These are phyloP conservation scores for Thecophora atra DNA, from an alignment of 2,888 invertebrate genomes.

Conservation along the genomic window DNA sequence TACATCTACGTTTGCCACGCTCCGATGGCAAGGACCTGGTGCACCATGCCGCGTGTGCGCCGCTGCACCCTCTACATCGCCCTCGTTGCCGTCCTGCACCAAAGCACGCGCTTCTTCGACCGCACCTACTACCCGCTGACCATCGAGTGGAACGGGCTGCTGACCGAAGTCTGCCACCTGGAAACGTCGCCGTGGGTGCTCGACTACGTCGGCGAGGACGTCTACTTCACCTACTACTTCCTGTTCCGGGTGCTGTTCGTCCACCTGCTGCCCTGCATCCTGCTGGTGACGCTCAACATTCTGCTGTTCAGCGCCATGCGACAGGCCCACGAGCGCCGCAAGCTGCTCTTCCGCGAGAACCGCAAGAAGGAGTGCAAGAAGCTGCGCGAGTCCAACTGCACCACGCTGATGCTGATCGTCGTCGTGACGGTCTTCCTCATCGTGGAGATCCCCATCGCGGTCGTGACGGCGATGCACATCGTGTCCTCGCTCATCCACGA, in stretches of 20 bases:
- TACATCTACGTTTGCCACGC: slow-evolving; percentile 97
- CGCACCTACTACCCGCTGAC: slow-evolving; percentile 70
- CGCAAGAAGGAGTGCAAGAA: slow-evolving; percentile 82
- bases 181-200: slow-evolving; percentile 77
- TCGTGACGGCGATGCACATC: slow-evolving; percentile 84
- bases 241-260: slow-evolving; percentile 90
- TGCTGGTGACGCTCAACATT: slow-evolving; percentile 87
- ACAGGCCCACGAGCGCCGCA: slow-evolving; percentile 81
- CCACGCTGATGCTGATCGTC: slow-evolving; percentile 87
- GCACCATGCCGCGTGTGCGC: slow-evolving; percentile 76
- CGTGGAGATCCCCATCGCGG: slow-evolving; percentile 85
- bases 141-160: slow-evolving; percentile 75
- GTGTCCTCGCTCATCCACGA: slow-evolving; percentile 78
- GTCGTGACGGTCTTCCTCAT: slow-evolving; percentile 85
- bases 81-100: slow-evolving; percentile 81
- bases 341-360: slow-evolving; percentile 80
- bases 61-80: slow-evolving; percentile 83
- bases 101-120: slow-evolving; percentile 85
- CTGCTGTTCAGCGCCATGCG: slow-evolving; percentile 87
- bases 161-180: slow-evolving; percentile 74
- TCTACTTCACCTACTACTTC: slow-evolving; percentile 85
- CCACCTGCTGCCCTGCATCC: slow-evolving; percentile 89
- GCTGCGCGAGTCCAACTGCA: slow-evolving; percentile 79
- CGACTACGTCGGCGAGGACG: slow-evolving; percentile 73
- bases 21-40: slow-evolving; percentile 84